These are phyloP conservation scores for Dromas ardeola DNA, from an alignment of 2,113 vertebrate genomes.

Conservation along the genomic window DNA sequence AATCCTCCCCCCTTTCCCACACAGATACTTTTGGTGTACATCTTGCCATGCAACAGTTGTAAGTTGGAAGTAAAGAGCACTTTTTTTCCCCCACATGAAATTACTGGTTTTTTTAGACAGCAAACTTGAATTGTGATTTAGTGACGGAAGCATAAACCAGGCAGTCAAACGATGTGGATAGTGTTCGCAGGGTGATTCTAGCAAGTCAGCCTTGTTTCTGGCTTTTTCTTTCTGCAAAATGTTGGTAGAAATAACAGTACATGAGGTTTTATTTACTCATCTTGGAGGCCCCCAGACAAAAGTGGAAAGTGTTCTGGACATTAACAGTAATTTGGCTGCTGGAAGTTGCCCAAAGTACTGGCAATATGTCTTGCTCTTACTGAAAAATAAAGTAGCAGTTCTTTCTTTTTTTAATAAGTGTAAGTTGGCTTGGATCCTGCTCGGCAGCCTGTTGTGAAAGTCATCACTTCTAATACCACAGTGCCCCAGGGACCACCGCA, in stretches of 20 bases:
- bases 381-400: constrained; percentile 19
- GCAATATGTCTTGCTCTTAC: background rate
- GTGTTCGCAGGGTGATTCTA: background rate
- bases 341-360: constrained; percentile 41
- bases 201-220: background rate
- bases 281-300: background rate
- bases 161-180: background rate
- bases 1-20: background rate
- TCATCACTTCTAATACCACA: constrained; percentile 4
- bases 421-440: background rate
- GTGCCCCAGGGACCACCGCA: background rate
- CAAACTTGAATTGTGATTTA: background rate
- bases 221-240: background rate
- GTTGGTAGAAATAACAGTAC: background rate
- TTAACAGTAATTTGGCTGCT: constrained; percentile 40
- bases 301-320: background rate
- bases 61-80: background rate
- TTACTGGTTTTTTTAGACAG: background rate
- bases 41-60: background rate
- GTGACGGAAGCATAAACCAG: background rate
- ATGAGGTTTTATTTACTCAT: background rate
- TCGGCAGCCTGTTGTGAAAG: constrained; percentile 3
- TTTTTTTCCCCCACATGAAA: background rate
- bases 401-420: background rate
- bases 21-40: background rate